Conservation (phyloP, 2,888 invertebrate genomes). For the Sarcophaga carnaria region DNA sequence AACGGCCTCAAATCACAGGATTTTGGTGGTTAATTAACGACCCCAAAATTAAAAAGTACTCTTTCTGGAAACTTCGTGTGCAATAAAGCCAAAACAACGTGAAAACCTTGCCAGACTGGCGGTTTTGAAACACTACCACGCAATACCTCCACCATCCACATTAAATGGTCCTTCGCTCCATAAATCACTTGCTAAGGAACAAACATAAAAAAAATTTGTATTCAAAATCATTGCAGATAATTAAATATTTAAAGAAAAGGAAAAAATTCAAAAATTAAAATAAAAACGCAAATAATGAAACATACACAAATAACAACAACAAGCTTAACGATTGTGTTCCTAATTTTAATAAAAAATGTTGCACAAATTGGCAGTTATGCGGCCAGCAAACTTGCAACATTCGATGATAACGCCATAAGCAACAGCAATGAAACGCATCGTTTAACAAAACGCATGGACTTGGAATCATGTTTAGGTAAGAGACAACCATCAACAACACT, state of each 20-base stretch:
- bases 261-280: constrained; percentile 20
- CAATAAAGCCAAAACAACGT: too few relatives aligned
- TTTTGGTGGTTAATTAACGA: too few relatives aligned
- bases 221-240: background rate
- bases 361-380: constrained; percentile 69
- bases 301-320: constrained; percentile 37
- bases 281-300: constrained; percentile 37
- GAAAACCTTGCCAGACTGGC: too few relatives aligned
- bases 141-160: too few relatives aligned
- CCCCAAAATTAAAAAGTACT: too few relatives aligned
- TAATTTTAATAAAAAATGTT: constrained; percentile 70
- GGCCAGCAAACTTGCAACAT: constrained; percentile 59
- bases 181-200: background rate
- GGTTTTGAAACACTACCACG: too few relatives aligned
- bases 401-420: constrained; percentile 36
- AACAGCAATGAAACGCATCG: constrained; percentile 74
- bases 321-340: constrained; percentile 64
- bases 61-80: too few relatives aligned
- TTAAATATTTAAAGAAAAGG: background rate
- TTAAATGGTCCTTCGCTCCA: too few relatives aligned
- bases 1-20: too few relatives aligned
- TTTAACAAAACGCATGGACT: constrained; percentile 80
- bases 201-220: background rate
- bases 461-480: constrained; percentile 81
- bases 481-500: background rate